Evolutionary conservation across 2,113 vertebrate species (phyloP).

Genomic region (Mesembrinibis cayennensis): DNA sequence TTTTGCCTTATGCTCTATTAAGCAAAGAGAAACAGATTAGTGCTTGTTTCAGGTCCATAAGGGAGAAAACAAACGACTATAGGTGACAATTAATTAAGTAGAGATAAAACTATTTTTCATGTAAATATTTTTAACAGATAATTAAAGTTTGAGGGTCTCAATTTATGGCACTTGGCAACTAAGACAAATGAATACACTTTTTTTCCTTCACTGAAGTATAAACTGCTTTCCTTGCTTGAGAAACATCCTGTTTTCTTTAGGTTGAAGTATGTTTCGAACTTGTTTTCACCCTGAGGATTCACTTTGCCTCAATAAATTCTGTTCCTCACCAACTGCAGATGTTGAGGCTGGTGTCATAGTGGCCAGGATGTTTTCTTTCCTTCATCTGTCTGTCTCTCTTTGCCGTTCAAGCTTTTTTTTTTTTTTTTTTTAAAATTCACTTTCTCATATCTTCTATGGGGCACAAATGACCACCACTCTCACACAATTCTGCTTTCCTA

Average conservation of each 20-base stretch:
- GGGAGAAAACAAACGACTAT: not conserved
- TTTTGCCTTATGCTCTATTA: not conserved
- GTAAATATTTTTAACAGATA: not conserved
- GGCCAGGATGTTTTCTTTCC: constrained; percentile 40
- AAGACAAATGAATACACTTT: not conserved
- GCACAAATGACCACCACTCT: not conserved
- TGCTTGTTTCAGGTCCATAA: not conserved
- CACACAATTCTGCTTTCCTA: not conserved
- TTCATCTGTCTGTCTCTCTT: not conserved
- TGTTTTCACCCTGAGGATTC: constrained; percentile 41
- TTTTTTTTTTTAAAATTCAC: not conserved
- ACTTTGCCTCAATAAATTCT: constrained; percentile 21
- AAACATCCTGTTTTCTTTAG: constrained; percentile 51
- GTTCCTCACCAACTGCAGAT: constrained; percentile 10
- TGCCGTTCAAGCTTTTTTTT: not conserved
- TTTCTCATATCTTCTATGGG: not conserved
- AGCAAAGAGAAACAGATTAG: constrained; percentile 9
- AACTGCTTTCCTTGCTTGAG: constrained; percentile 23
- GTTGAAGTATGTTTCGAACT: constrained; percentile 19
- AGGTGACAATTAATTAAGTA: not conserved
- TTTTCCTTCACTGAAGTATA: constrained; percentile 17
- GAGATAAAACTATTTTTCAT: not conserved
- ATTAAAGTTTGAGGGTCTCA: not conserved
- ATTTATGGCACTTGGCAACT: not conserved
- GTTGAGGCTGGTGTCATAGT: constrained; percentile 14